phyloP scores from a whole-genome alignment of 2,113 vertebrate species.

The Ammodytes marinus region DNA sequence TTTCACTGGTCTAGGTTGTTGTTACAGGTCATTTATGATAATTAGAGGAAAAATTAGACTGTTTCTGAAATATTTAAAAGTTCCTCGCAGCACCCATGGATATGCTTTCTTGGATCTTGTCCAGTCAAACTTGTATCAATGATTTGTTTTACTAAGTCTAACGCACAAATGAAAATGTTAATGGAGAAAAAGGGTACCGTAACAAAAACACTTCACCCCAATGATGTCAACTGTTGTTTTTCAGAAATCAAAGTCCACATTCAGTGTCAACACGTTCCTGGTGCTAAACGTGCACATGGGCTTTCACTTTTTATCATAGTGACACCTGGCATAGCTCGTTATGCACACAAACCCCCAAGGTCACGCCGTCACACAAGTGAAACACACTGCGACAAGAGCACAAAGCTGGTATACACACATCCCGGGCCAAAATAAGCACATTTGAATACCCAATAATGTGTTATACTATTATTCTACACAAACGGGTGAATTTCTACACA shows the following conservation, averaged over 20 bases:
- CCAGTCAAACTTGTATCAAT: not conserved
- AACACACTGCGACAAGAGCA: not conserved
- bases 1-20: too few relatives aligned
- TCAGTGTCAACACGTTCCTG: not conserved
- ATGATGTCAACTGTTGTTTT: not conserved
- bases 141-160: not conserved
- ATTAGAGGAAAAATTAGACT: too few relatives aligned
- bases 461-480: not conserved
- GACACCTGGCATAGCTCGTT: constrained; percentile 23
- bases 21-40: too few relatives aligned
- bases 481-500: not conserved
- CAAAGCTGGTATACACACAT: not conserved
- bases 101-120: not conserved
- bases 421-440: not conserved
- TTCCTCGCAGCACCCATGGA: not conserved
- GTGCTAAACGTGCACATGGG: not conserved
- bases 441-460: not conserved
- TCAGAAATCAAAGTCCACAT: not conserved
- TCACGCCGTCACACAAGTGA: not conserved
- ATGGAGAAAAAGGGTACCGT: not conserved
- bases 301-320: not conserved
- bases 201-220: not conserved
- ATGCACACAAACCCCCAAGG: constrained; percentile 33
- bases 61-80: too few relatives aligned
- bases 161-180: not conserved